These are phyloP conservation scores for Manis javanica DNA, from an alignment of 2,797 vertebrate species.

Conservation along the genomic window DNA sequence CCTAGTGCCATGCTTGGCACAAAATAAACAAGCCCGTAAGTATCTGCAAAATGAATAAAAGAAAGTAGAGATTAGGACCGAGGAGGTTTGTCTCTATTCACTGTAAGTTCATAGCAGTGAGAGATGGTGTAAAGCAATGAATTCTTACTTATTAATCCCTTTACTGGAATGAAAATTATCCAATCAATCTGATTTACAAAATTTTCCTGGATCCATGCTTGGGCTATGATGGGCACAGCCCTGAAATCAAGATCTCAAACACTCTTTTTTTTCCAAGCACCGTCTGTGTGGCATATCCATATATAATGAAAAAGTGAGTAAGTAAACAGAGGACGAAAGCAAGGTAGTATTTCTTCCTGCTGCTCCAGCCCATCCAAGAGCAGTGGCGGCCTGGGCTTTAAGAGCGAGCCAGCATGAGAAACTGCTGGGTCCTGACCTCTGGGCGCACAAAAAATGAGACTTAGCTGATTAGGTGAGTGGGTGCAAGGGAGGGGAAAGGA, in stretches of 20 bases:
- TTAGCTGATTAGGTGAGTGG: background rate
- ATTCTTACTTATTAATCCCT: background rate
- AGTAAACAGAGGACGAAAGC: background rate
- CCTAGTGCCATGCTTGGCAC: background rate
- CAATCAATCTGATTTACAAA: background rate
- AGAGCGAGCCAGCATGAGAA: fast-evolving
- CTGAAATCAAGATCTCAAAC: background rate
- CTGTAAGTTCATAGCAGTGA: background rate
- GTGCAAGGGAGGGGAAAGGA: background rate
- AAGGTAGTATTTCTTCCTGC: background rate
- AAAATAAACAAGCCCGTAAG: background rate
- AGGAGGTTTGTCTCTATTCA: background rate
- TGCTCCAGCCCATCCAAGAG: background rate
- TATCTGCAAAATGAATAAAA: background rate
- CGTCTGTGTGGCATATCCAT: background rate
- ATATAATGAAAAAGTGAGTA: background rate
- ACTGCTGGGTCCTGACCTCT: background rate
- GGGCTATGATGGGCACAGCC: background rate
- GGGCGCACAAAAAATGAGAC: fast-evolving
- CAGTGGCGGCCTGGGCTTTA: background rate
- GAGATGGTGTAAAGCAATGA: background rate
- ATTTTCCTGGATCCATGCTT: background rate
- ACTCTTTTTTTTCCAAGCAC: background rate
- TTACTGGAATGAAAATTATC: background rate
- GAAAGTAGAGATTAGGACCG: background rate